Evolutionary conservation across 1,140 invertebrate genomes (phyloP).

Genomic region (Brachionus paranguensis): DNA sequence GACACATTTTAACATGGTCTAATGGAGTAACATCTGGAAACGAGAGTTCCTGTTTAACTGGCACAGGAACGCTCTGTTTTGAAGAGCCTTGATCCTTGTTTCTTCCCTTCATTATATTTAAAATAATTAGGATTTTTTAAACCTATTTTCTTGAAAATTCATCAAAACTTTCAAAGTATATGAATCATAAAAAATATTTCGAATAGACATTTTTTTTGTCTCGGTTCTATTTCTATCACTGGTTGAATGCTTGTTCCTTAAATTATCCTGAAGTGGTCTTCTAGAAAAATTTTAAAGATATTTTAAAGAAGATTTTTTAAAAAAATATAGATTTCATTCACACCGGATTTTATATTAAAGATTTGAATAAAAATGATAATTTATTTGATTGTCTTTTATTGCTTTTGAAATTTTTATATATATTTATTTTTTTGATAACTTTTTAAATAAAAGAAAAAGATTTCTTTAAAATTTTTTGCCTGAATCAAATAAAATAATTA

Average conservation of each 20-base stretch:
- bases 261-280: neutral
- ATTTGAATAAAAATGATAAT: neutral
- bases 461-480: no score
- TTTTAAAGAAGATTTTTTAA: neutral
- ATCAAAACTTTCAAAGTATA: neutral
- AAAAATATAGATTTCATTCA: no score
- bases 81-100: neutral
- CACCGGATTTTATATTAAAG: no score
- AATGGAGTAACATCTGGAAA: constrained; percentile 54
- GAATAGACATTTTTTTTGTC: neutral
- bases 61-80: neutral
- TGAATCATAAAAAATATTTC: neutral
- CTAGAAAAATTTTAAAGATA: no score
- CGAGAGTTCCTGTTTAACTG: constrained; percentile 42
- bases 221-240: neutral
- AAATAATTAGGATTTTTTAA: neutral
- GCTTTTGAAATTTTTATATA: no score
- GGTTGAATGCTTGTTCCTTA: neutral
- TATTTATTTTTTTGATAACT: no score
- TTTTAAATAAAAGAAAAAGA: no score
- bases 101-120: neutral
- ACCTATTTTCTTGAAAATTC: neutral
- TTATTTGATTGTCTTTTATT: no score
- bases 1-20: constrained; percentile 51
- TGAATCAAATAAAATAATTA: no score